Evolutionary conservation across 2,113 vertebrate species (phyloP).

Genomic region (Notarius lentiginosus): DNA sequence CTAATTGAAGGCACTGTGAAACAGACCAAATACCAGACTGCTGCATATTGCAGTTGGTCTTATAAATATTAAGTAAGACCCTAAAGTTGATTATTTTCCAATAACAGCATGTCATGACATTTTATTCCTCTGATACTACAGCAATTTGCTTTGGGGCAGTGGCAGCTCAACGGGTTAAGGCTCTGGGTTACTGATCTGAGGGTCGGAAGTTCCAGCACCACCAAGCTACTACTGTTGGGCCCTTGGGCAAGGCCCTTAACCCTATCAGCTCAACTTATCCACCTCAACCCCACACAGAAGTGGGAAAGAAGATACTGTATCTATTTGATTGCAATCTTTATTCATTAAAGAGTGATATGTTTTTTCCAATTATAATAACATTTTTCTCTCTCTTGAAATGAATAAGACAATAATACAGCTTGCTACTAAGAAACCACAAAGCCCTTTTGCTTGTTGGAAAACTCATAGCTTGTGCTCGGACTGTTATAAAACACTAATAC

Average conservation of each 20-base stretch:
- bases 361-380: not conserved
- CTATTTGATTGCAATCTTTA: not conserved
- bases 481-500: not conserved
- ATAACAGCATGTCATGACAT: not conserved
- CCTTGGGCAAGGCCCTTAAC: no score
- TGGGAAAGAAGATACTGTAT: no score
- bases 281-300: no score
- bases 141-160: not conserved
- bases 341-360: not conserved
- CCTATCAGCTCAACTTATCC: no score
- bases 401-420: not conserved
- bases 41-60: not conserved
- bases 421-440: slow-evolving; percentile 3
- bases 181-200: no score
- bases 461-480: not conserved
- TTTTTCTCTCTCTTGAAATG: not conserved
- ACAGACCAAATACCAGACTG: not conserved
- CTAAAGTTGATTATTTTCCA: not conserved
- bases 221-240: no score
- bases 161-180: no score
- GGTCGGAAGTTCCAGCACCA: no score
- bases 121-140: not conserved
- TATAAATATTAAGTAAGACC: not conserved
- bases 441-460: not conserved
- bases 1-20: not conserved